These are phyloP conservation scores for Aramus guarauna DNA, from an alignment of 2,113 vertebrate species.

Conservation along the genomic window DNA sequence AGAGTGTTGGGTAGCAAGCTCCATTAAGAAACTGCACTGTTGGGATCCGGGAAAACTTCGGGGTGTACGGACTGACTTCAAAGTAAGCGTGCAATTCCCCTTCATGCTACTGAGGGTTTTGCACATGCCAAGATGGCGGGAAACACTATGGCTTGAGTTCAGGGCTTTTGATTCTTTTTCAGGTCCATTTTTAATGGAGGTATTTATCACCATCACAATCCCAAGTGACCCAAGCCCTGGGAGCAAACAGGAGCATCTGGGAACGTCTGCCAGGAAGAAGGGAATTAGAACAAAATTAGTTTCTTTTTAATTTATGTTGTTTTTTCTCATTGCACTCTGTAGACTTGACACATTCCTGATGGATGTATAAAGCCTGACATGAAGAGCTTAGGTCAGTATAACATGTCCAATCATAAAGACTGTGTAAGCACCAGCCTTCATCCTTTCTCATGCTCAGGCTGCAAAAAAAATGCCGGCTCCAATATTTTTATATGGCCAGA, in stretches of 20 bases:
- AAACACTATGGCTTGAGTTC: background rate
- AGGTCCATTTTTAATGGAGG: background rate
- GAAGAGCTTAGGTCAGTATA: background rate
- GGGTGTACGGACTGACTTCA: background rate
- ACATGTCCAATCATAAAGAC: background rate
- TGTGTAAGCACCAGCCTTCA: background rate
- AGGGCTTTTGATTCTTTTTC: background rate
- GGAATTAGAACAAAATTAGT: background rate
- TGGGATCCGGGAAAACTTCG: background rate
- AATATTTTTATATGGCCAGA: background rate
- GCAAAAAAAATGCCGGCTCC: background rate
- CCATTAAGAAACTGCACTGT: background rate
- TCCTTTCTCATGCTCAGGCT: background rate
- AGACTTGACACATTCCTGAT: background rate
- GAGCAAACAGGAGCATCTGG: background rate
- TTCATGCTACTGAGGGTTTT: background rate
- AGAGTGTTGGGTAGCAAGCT: background rate
- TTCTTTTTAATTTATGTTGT: background rate
- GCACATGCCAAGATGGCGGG: background rate
- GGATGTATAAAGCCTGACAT: background rate
- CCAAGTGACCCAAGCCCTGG: background rate
- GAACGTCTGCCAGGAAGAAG: background rate
- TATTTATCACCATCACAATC: background rate
- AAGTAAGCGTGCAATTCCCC: fast-evolving
- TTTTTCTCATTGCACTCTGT: background rate